Base-by-base conservation (phyloP, 2,888 invertebrate species). In the Theretra japonica region DNA sequence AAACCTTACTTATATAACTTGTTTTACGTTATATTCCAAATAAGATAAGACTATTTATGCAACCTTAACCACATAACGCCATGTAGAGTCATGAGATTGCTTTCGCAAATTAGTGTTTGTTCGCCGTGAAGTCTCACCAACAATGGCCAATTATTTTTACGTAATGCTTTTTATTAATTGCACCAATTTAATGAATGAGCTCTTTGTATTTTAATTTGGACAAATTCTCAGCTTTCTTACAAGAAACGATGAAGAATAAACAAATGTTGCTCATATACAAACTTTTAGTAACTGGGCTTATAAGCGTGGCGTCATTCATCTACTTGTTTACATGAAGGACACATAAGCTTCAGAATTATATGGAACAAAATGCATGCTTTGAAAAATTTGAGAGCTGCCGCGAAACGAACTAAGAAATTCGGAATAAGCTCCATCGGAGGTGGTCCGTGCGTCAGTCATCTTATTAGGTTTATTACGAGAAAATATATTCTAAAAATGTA, bases 201-300 rank as follows among this genome's bases (percentile, higher is more conserved):
- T 83, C 89, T 91, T 92, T 92, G 91, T 92, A 91, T 92, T 92
- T 88, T 90, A 90, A 92, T 91, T 89, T 91, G 88, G 84, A 90
- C 88, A 88, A 91, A 90, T 89, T 89, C 88, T 80, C 86, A 87
- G 79, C 82, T 88, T 90, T 90, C 91, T 81, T 84, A 86, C 87
- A 87, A 89, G 82, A 69, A 73, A 56, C 30, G 68, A 48, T 30
- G 59, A 53, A 19, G 65, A 19, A n/a, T n/a, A n/a, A n/a, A n/a
- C n/a, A n/a, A n/a, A n/a, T n/a, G n/a, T 65, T 65, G 15, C 15
- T 17, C 65, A 23, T 23, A 11, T 15, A 41, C 41, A 41, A 41
- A 41, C 11, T 0, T 41, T 11, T 41, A 41, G 2, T 41, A 41
- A 41, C 5, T 65, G 0, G 23, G 1, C 4, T 11, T 62, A 41